Evolutionary conservation across 2,888 invertebrate genomes (phyloP).

Genomic region (Drosophila glabriapex): DNA sequence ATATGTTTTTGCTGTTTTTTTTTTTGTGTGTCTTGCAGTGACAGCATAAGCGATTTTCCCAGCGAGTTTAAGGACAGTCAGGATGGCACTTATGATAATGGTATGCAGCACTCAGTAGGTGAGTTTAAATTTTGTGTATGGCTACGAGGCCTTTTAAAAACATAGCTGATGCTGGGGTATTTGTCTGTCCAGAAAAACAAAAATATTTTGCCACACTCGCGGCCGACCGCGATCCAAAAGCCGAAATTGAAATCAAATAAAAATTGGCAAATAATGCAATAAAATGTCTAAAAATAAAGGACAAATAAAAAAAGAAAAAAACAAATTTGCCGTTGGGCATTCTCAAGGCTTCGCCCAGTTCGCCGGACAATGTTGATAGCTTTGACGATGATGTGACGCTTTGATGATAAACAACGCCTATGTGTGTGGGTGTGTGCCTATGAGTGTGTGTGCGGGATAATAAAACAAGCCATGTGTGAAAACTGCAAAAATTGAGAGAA

Average conservation of each 20-base stretch:
- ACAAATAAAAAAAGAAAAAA: conserved; percentile 5
- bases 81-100: conserved; percentile 88
- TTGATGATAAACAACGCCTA: conserved; percentile 58
- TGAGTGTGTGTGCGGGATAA: conserved; percentile 26
- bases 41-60: conserved; percentile 91
- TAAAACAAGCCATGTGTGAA: conserved; percentile 59
- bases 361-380: conserved; percentile 49
- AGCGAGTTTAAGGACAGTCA: conserved; percentile 88
- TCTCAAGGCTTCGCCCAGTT: conserved; percentile 18
- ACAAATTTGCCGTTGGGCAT: conserved; percentile 36
- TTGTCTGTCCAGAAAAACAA: conserved; percentile 40
- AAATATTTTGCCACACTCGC: conserved; percentile 58
- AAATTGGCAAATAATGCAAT: conserved; percentile 72
- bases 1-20: conserved; percentile 1
- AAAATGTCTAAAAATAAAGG: conserved; percentile 46
- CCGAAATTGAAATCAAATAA: conserved; percentile 66
- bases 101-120: conserved; percentile 89
- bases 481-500: conserved; percentile 13
- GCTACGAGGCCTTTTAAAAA: not conserved
- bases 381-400: conserved; percentile 49
- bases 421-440: conserved; percentile 15
- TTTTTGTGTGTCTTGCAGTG: conserved; percentile 82
- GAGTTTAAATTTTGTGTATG: conserved; percentile 58
- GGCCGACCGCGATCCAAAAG: conserved; percentile 38
- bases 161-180: conserved; percentile 2